A percentile compares a stretch with the other conserved stretches of the same genome.
Evolutionary conservation across 1,140 invertebrate species (phyloP).

Genomic region (Conus betulinus): DNA sequence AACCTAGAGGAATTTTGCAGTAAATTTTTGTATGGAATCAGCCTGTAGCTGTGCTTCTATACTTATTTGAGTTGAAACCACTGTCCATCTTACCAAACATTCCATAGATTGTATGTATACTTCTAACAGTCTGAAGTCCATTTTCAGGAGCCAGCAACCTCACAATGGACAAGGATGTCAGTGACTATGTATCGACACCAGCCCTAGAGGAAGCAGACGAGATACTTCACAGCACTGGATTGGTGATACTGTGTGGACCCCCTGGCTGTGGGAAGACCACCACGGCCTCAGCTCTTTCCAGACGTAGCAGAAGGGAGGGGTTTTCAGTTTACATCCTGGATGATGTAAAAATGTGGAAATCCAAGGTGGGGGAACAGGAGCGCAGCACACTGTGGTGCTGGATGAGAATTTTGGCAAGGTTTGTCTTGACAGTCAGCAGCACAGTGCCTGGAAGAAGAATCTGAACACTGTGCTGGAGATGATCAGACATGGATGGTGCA

Average conservation of each 20-base stretch:
- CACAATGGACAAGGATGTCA: not conserved
- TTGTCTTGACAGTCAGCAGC: not conserved
- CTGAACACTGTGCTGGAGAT: not conserved
- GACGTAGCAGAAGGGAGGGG: not conserved
- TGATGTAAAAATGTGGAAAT: not conserved
- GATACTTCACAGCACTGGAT: not conserved
- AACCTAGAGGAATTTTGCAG: no score
- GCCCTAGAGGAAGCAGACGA: not conserved
- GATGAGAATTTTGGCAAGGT: constrained; percentile 22
- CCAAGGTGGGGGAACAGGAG: not conserved
- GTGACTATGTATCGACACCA: not conserved
- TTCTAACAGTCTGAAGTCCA: not conserved
- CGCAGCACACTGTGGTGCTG: constrained; percentile 4
- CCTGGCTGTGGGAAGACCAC: constrained; percentile 8
- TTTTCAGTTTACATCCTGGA: not conserved
- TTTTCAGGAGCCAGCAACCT: not conserved
- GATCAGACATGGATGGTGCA: not conserved
- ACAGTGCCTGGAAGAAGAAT: not conserved
- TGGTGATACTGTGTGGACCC: constrained; percentile 18
- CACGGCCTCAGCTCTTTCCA: constrained; percentile 4
- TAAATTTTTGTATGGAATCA: no score
- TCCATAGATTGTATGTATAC: not conserved
- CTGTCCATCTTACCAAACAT: not conserved
- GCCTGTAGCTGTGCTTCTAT: no score
- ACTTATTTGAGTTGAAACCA: no score